phyloP scores from a whole-genome alignment of 2,113 vertebrate genomes.

The Thalassoma bifasciatum region DNA sequence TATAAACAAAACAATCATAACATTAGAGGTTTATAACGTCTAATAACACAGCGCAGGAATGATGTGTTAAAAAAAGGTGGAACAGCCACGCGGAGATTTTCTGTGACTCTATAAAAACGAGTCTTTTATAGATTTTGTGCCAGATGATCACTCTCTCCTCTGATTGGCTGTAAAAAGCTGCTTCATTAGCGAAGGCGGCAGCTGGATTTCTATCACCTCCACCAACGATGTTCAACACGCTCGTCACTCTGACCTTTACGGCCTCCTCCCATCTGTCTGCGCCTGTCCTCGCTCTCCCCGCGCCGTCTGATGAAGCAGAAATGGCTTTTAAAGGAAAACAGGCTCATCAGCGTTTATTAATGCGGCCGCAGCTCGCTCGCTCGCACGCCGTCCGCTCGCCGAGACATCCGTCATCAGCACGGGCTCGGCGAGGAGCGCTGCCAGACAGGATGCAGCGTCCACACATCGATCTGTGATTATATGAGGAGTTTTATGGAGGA shows the following conservation, averaged over 20 bases:
- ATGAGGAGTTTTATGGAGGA: too few relatives aligned
- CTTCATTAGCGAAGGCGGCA: not conserved
- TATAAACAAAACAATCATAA: too few relatives aligned
- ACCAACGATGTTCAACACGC: not conserved
- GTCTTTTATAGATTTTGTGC: not conserved
- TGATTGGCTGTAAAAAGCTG: not conserved
- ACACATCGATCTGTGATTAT: not conserved
- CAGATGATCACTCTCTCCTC: not conserved
- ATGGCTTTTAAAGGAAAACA: constrained; percentile 22
- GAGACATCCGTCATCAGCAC: constrained; percentile 1
- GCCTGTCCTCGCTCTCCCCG: not conserved
- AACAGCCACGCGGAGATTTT: too few relatives aligned
- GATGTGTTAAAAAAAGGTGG: too few relatives aligned
- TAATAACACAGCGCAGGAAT: too few relatives aligned
- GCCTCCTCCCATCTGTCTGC: not conserved
- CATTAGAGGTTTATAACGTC: too few relatives aligned
- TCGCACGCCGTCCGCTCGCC: not conserved
- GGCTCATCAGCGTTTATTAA: constrained; percentile 46
- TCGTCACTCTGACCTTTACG: constrained; percentile 12
- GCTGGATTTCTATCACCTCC: not conserved
- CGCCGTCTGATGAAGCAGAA: constrained; percentile 1
- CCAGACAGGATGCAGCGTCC: not conserved
- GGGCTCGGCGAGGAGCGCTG: not conserved
- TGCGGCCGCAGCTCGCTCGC: constrained; percentile 1
- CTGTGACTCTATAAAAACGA: not conserved